phyloP scores from a whole-genome alignment of 2,797 vertebrate species.

The Steatocranus sp. region DNA sequence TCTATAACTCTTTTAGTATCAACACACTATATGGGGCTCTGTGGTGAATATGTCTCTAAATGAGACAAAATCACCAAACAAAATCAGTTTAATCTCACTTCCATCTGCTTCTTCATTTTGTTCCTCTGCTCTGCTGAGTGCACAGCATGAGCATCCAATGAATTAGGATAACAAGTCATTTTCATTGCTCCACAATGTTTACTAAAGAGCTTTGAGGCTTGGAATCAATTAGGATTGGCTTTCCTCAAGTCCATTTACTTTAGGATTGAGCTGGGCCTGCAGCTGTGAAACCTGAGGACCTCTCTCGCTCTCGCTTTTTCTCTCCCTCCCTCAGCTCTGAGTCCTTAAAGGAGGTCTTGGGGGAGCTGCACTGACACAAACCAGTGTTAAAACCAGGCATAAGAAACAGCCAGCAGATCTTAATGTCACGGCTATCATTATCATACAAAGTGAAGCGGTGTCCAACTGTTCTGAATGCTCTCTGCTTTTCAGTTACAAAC shows the following conservation, averaged over 20 bases:
- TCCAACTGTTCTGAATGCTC: constrained; percentile 57
- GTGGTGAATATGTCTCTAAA: constrained; percentile 15
- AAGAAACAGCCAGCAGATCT: constrained; percentile 61
- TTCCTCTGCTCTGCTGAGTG: constrained; percentile 37
- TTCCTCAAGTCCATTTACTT: constrained; percentile 77
- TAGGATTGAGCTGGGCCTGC: constrained; percentile 76
- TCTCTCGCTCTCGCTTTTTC: constrained; percentile 14
- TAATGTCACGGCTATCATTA: constrained; percentile 69
- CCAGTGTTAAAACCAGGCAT: constrained; percentile 80
- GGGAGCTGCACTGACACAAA: constrained; percentile 87
- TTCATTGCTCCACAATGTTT: constrained; percentile 78
- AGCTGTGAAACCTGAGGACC: constrained; percentile 88
- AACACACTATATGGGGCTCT: constrained; percentile 13
- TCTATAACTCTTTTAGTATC: constrained; percentile 24
- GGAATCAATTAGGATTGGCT: constrained; percentile 83
- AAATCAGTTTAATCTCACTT: constrained; percentile 53
- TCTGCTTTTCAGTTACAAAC: constrained; percentile 68
- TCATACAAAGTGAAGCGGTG: constrained; percentile 56
- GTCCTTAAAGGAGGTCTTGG: constrained; percentile 82
- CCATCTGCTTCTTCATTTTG: constrained; percentile 50
- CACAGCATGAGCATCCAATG: constrained; percentile 64
- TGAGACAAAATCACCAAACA: constrained; percentile 41
- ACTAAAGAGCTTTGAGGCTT: constrained; percentile 80
- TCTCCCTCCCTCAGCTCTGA: constrained; percentile 62
- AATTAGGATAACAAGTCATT: constrained; percentile 79